Evolutionary conservation across 2,888 invertebrate genomes (phyloP), one percentile per base, ranked within the genome.

Genomic region (Pelosia muscerda): DNA sequence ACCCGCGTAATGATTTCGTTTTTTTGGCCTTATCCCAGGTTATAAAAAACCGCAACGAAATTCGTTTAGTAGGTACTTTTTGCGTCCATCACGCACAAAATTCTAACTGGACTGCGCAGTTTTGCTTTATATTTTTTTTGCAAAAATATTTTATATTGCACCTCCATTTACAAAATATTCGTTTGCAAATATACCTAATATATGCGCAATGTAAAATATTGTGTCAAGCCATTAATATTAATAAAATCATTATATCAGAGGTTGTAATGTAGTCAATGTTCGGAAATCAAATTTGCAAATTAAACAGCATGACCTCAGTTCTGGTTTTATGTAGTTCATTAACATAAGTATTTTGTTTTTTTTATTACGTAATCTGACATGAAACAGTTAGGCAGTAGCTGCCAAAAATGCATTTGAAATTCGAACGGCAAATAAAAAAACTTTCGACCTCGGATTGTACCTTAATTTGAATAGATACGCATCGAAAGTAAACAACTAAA

Each of bases 291-390:
- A 60, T 56, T 62, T 49, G 28, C 31, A 53, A 62, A 55, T 59
- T 58, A 26, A 66, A 60, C 42, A 26, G 57, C 58, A 70, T 71
- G 75, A 73, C 75, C 74, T 73, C 71, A 76, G 75, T 77, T 78
- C 73, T 71, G 69, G 67, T 74, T 77, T 54, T 19, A 57, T n/a
- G 25, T 62, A 34, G 56, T 63, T 69, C 9, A 76, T 79, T 79
- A 71, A 11, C 72, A 80, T 80, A 78, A 68, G 55, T 57, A 80
- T 71, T 70, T n/a, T 75, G 65, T 72, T 80, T 38, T 69, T 75
- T 69, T 69, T 26, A 59, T 65, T 66, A 61, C 81, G 66, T 71
- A 72, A 69, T 76, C 63, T 59, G 66, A 63, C 72, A 67, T 71
- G 71, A 64, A 59, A 49, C 73, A 57, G 55, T 55, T 56, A 68